These are phyloP conservation scores for Oreortyx pictus DNA, from an alignment of 2,797 vertebrate species.

Conservation along the genomic window DNA sequence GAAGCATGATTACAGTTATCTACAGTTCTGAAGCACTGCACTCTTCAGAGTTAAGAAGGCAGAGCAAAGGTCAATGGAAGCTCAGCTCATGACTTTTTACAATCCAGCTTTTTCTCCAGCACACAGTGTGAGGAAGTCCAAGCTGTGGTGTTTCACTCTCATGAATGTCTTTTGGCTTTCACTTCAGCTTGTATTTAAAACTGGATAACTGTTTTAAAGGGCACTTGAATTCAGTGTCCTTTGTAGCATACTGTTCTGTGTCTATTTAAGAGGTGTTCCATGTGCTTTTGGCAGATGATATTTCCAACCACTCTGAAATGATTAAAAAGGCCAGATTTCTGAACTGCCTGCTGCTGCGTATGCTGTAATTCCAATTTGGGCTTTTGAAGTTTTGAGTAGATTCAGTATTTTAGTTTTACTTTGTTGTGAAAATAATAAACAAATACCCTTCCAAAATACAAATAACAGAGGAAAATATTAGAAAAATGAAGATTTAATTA, in stretches of 20 bases:
- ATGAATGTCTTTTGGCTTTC: slow-evolving; percentile 46
- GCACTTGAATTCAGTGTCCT: slow-evolving; percentile 18
- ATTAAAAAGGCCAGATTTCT: slow-evolving; percentile 58
- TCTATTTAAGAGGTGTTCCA: slow-evolving; percentile 54
- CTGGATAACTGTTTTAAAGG: slow-evolving; percentile 41
- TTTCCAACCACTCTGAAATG: slow-evolving; percentile 61
- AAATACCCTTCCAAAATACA: background rate
- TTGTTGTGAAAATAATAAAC: slow-evolving; percentile 12
- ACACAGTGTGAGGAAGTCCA: slow-evolving; percentile 37
- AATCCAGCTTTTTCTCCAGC: slow-evolving; percentile 10
- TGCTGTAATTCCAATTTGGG: slow-evolving; percentile 39
- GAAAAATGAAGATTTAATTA: background rate
- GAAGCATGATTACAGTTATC: slow-evolving; percentile 62
- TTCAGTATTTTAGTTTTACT: slow-evolving; percentile 42
- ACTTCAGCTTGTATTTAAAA: slow-evolving; percentile 42
- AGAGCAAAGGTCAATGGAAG: slow-evolving; percentile 72
- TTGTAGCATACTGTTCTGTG: background rate
- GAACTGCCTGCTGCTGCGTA: slow-evolving; percentile 36
- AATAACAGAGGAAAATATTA: background rate
- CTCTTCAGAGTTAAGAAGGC: slow-evolving; percentile 72
- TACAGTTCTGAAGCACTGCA: slow-evolving; percentile 34
- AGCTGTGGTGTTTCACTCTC: slow-evolving; percentile 35
- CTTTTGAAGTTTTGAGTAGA: slow-evolving; percentile 46
- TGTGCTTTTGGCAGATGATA: slow-evolving; percentile 54
- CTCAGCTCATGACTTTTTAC: slow-evolving; percentile 55